Evolutionary conservation across 2,888 invertebrate species (phyloP).

Genomic region (Morpho helenor): DNA sequence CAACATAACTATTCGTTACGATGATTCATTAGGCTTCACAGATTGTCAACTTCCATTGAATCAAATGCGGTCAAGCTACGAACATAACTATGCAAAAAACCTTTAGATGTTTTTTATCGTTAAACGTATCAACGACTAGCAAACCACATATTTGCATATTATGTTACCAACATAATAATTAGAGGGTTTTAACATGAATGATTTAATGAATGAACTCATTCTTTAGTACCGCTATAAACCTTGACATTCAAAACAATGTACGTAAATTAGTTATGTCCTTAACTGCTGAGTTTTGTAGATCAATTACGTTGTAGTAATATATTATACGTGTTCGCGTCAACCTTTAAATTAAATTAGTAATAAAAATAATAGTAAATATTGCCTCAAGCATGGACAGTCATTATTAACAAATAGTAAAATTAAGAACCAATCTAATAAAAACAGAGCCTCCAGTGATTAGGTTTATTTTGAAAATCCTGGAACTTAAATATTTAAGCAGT

Average conservation of each 20-base stretch:
- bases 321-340: neutral
- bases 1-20: conserved; percentile 5
- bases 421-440: too few species aligned
- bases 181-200: conserved; percentile 3
- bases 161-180: conserved; percentile 6
- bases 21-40: neutral
- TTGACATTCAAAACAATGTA: conserved; percentile 20
- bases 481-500: too few species aligned
- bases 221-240: conserved; percentile 17
- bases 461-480: too few species aligned
- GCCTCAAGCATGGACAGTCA: too few species aligned
- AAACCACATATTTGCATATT: conserved; percentile 1
- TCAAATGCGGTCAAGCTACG: neutral
- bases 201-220: conserved; percentile 5
- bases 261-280: conserved; percentile 9
- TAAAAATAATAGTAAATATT: too few species aligned
- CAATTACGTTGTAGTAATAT: neutral
- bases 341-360: too few species aligned
- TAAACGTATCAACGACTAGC: conserved; percentile 1
- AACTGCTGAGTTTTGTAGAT: neutral
- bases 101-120: conserved; percentile 2
- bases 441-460: too few species aligned
- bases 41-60: conserved; percentile 1
- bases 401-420: too few species aligned
- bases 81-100: neutral